phyloP scores from a whole-genome alignment of 2,888 invertebrate species.

The Hydropsyche betteni region DNA sequence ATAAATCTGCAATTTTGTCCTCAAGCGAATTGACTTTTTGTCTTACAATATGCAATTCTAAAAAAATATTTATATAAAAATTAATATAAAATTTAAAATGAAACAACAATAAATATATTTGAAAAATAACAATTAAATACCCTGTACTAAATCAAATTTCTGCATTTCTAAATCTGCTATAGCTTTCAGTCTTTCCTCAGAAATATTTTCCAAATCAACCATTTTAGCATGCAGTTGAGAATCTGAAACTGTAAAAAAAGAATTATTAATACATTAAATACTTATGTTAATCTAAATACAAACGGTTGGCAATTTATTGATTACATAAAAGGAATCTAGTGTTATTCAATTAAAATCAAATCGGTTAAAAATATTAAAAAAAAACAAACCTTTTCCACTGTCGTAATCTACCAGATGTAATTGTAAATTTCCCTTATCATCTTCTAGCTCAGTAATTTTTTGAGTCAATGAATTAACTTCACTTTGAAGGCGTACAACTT shows the following conservation, averaged over 20 bases:
- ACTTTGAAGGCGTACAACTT: constrained; percentile 71
- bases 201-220: constrained; percentile 62
- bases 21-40: constrained; percentile 71
- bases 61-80: constrained; percentile 53
- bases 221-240: constrained; percentile 65
- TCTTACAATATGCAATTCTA: constrained; percentile 67
- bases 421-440: constrained; percentile 91
- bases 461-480: constrained; percentile 73
- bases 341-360: background rate
- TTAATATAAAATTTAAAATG: background rate
- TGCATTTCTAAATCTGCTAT: constrained; percentile 72
- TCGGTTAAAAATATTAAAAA: constrained; percentile 12
- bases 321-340: background rate
- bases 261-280: too few relatives aligned
- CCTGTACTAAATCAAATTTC: constrained; percentile 74
- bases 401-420: constrained; percentile 84
- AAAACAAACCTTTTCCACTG: constrained; percentile 71
- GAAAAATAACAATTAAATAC: constrained; percentile 56
- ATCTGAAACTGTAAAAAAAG: constrained; percentile 61
- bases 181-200: constrained; percentile 67
- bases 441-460: constrained; percentile 84
- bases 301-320: background rate
- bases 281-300: background rate
- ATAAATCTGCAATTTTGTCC: constrained; percentile 69
- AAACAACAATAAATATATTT: background rate